Base-by-base conservation (phyloP, 1,140 invertebrate species). In the Drepana arcuata region DNA sequence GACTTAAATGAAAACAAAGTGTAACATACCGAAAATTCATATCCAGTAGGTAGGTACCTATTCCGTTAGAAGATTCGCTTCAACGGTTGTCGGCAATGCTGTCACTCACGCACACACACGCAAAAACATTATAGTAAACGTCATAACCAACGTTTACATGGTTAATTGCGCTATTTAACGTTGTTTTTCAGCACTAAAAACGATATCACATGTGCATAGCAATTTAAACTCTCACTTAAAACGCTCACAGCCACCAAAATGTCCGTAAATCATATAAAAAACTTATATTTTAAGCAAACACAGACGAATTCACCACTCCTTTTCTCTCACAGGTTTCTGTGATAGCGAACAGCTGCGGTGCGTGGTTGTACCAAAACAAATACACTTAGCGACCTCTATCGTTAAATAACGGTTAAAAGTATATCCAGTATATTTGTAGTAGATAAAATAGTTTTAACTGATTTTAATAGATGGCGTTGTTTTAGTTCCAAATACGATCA, bases 301-400 rank as follows among this genome's bases (percentile, higher is more conserved):
- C 74, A 64, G 51, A 40, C 65, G 62, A 78, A 77, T 75, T 79
- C 74, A 82, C 78, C 78, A 82, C 78, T 82, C 78, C 78, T 82
- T 81, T 81, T 77, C 78, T 75, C 74, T 75, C 69, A 73, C 71
- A 66, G 66, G 72, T 69, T 79, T 79, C 70, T 79, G 65, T 79
- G 78, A 82, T 82, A 82, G 71, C 74, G 66, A 82, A 82, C 78
- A 82, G 78, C 78, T 82, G 78, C 77, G 73, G 70, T 68, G 70
- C 57, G 73, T 71, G 65, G 60, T 75, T 71, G 58, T 60, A 82
- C 62, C 77, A 81, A 78, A 82, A 82, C 77, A 82, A 81, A 81
- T 58, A 68, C 70, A 23, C n/a, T 41, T 78, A 41, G 24, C 46
- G 77, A 39, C 65, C 75, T 69, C 77, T 78, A 32, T 43, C 13